Conservation (phyloP, 2,797 vertebrate species). For the Lindbergichthys nudifrons region DNA sequence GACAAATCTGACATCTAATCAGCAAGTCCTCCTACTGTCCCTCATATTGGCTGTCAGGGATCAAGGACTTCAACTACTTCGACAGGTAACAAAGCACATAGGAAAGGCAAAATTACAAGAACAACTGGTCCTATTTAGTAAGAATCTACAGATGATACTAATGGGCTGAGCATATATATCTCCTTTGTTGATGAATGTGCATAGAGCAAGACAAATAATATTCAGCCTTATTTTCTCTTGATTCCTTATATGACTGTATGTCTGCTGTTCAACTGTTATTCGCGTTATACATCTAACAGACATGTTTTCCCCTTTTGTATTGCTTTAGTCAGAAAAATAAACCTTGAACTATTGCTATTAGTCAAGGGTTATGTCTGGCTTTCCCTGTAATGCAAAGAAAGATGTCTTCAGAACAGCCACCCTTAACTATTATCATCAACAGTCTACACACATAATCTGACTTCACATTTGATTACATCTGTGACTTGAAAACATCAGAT, state of each 20-base stretch:
- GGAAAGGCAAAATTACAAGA: neutral
- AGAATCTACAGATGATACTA: neutral
- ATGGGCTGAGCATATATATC: neutral
- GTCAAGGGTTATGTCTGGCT: neutral
- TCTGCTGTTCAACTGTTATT: neutral
- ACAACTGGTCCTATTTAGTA: neutral
- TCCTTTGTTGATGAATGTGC: neutral
- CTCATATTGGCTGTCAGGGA: slow-evolving; percentile 26
- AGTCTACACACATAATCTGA: neutral
- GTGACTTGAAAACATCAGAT: neutral
- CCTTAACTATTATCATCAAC: too few species aligned
- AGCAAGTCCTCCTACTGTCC: slow-evolving; percentile 25
- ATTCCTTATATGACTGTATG: neutral
- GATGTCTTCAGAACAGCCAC: neutral
- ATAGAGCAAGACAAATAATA: neutral
- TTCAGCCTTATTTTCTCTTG: neutral
- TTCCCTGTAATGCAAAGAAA: neutral
- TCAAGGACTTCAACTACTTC: slow-evolving; percentile 1
- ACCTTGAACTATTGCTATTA: neutral
- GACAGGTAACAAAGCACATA: slow-evolving; percentile 4
- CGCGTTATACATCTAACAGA: neutral
- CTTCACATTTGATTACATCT: neutral
- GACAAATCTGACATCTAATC: slow-evolving; percentile 53
- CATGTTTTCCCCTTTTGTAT: neutral
- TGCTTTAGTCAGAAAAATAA: too few species aligned